These are phyloP conservation scores for Sprattus sprattus DNA, from an alignment of 2,113 vertebrate genomes.

Conservation along the genomic window DNA sequence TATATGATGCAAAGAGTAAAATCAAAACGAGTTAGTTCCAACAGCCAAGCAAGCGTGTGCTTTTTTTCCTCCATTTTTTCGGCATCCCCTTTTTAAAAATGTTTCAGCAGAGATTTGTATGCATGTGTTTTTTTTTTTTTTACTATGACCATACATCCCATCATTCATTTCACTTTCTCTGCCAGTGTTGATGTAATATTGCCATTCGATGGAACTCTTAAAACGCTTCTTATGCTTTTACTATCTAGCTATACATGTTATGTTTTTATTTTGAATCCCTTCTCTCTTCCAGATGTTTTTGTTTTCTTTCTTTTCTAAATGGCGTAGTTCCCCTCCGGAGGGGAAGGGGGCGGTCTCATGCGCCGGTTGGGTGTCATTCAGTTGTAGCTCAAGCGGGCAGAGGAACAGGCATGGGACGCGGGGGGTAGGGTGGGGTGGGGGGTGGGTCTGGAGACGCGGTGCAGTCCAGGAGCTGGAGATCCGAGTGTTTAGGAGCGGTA, in stretches of 20 bases:
- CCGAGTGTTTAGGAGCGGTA: conserved; percentile 85
- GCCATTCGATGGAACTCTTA: not conserved
- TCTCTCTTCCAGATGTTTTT: not conserved
- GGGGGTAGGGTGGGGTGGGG: not conserved
- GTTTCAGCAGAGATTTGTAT: conserved; percentile 64
- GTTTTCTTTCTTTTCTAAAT: conserved; percentile 61
- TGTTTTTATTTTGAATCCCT: not conserved
- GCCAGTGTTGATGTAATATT: not conserved
- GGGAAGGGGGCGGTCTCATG: conserved; percentile 72
- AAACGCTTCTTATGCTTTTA: conserved; percentile 5
- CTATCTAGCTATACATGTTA: conserved; percentile 11
- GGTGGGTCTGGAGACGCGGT: conserved; percentile 29
- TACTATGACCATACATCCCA: conserved; percentile 57
- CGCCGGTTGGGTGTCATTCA: conserved; percentile 73
- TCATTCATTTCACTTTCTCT: conserved; percentile 40
- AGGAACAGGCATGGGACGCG: conserved; percentile 74
- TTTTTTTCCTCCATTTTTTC: conserved; percentile 62
- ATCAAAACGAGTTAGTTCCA: conserved; percentile 54
- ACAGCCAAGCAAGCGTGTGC: conserved; percentile 77
- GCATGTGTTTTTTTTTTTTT: conserved; percentile 48
- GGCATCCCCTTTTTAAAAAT: conserved; percentile 21
- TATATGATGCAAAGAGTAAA: conserved; percentile 39
- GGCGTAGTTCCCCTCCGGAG: conserved; percentile 61
- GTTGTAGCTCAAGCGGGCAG: conserved; percentile 88
- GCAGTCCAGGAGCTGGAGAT: conserved; percentile 49